phyloP scores from a whole-genome alignment of 2,797 vertebrate species.

The Lagorchestes hirsutus region DNA sequence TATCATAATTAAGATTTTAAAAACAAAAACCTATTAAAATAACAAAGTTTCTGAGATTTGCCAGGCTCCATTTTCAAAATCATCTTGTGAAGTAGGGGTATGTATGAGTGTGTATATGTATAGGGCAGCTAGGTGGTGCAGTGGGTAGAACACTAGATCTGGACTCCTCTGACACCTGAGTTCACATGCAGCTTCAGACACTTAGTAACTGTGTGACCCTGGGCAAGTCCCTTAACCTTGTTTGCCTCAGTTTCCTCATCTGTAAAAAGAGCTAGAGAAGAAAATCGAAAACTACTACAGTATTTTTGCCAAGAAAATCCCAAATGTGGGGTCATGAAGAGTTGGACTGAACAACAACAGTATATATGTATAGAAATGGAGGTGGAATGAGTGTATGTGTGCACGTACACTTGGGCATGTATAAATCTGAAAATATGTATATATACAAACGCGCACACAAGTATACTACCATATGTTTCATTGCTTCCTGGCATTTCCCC shows the following conservation, averaged over 20 bases:
- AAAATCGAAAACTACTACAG: not conserved
- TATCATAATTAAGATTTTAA: not conserved
- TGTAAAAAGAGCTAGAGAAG: not conserved
- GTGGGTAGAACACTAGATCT: not conserved
- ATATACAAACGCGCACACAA: not conserved
- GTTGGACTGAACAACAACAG: not conserved
- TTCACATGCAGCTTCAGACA: not conserved
- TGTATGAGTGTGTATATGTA: not conserved
- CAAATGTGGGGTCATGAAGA: not conserved
- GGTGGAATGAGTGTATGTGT: not conserved
- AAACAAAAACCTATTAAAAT: not conserved
- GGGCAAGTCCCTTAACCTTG: not conserved
- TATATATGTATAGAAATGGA: no score
- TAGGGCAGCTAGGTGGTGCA: not conserved
- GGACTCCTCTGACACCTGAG: not conserved
- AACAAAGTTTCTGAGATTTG: not conserved
- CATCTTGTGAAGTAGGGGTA: not conserved
- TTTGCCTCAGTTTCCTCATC: not conserved
- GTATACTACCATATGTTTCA: not conserved
- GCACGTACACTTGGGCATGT: not conserved
- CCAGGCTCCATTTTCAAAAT: not conserved
- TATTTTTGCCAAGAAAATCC: not conserved
- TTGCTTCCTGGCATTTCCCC: not conserved
- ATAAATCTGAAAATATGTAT: not conserved
- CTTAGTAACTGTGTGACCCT: not conserved